phyloP scores from a whole-genome alignment of 2,113 vertebrate species.

The Lagopus leucura region DNA sequence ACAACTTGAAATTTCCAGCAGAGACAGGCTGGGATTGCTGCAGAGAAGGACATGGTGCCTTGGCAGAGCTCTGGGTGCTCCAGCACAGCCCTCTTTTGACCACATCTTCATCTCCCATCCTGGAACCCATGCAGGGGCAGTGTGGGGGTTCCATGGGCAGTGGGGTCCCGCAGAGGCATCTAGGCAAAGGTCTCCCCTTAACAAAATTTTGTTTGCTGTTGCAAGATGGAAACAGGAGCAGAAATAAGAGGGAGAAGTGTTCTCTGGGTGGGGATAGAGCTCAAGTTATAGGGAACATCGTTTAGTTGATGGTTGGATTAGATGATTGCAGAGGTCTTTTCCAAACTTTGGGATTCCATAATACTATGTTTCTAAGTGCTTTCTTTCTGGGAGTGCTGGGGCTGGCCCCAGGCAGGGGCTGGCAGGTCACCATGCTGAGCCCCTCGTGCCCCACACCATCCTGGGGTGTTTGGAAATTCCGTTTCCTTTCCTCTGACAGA shows the following conservation, averaged over 20 bases:
- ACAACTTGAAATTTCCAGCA: constrained; percentile 29
- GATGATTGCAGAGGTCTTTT: no score
- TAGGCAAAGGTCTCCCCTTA: neutral
- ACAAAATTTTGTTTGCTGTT: neutral
- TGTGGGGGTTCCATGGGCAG: no score
- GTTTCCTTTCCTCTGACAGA: constrained; percentile 32
- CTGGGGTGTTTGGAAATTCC: neutral
- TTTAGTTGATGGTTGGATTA: no score
- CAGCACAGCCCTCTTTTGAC: neutral
- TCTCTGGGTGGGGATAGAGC: neutral
- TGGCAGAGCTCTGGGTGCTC: neutral
- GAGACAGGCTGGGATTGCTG: neutral
- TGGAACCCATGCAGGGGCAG: accelerated
- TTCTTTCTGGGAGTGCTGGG: neutral
- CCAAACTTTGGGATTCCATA: no score
- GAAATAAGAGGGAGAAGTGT: neutral
- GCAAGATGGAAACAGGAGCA: neutral
- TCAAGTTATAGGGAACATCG: no score
- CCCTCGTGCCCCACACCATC: neutral
- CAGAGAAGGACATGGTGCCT: neutral
- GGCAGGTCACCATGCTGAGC: neutral
- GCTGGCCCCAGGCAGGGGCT: no score
- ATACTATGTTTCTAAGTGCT: neutral
- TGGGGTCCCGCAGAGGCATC: no score
- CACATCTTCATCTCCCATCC: neutral